Conservation (phyloP, 2,888 invertebrate species). For the Timema podura region DNA sequence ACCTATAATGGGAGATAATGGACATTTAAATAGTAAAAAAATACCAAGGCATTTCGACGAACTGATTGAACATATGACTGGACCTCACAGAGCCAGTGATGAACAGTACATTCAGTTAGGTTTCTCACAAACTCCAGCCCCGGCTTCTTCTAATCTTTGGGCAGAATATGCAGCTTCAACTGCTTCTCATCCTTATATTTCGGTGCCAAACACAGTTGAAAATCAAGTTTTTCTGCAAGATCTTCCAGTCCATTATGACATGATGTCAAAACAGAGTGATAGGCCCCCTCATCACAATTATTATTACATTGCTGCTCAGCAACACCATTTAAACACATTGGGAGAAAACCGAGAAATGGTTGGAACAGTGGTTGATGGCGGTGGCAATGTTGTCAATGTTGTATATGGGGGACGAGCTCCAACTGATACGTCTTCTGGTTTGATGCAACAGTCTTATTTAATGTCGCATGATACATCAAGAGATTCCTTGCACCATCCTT, state of each 20-base stretch:
- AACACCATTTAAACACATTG: slow-evolving; percentile 18
- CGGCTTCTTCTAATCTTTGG: slow-evolving; percentile 40
- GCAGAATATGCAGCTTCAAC: slow-evolving; percentile 38
- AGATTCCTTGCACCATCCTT: slow-evolving; percentile 14
- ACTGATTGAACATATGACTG: slow-evolving; percentile 57
- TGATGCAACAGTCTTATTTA: slow-evolving; percentile 20
- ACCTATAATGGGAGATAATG: too few species aligned
- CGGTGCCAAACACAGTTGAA: slow-evolving; percentile 18
- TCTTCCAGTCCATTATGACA: slow-evolving; percentile 22
- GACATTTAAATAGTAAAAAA: too few species aligned
- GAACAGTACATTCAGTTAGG: slow-evolving; percentile 55
- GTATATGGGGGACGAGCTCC: slow-evolving; percentile 23
- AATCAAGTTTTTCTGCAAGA: slow-evolving; percentile 23
- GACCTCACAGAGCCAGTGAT: slow-evolving; percentile 52
- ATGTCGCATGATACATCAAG: slow-evolving; percentile 22
- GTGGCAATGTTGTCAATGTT: slow-evolving; percentile 46
- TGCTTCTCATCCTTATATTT: slow-evolving; percentile 19
- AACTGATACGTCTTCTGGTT: background rate
- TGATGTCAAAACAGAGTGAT: slow-evolving; percentile 24
- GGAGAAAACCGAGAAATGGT: slow-evolving; percentile 23
- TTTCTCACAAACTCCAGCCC: slow-evolving; percentile 44
- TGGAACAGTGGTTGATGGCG: slow-evolving; percentile 42
- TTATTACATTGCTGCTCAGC: slow-evolving; percentile 24
- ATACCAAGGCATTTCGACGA: slow-evolving; percentile 43
- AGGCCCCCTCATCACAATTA: slow-evolving; percentile 23